Conservation (phyloP, 1,140 invertebrate species). For the Nilaparvata lugens region DNA sequence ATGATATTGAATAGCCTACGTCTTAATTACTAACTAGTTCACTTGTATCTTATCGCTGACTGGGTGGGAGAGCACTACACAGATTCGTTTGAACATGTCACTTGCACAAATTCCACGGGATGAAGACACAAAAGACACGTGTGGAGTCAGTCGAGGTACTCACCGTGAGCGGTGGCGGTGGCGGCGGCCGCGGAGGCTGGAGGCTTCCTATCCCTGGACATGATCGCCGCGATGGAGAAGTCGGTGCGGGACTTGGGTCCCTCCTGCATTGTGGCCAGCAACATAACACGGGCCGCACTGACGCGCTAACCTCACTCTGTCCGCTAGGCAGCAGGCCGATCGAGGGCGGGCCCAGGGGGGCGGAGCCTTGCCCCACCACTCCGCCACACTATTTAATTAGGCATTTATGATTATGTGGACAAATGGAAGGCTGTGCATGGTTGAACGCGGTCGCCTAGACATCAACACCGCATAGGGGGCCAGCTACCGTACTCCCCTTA, state of each 20-base stretch:
- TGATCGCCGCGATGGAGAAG: conserved; percentile 3
- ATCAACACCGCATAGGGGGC: background rate
- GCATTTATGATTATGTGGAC: background rate
- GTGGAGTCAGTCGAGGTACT: too few species aligned
- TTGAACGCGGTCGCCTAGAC: background rate
- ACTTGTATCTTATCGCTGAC: too few species aligned
- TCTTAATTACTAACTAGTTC: too few species aligned
- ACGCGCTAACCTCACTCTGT: background rate
- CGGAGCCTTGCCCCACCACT: background rate
- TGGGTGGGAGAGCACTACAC: too few species aligned
- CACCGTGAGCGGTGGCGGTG: background rate
- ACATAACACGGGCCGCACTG: background rate
- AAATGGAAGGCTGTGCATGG: background rate
- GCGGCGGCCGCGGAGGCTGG: background rate
- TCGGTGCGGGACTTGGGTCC: background rate
- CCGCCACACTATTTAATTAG: background rate
- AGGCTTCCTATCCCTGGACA: background rate
- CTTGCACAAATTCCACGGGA: too few species aligned
- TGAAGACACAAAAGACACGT: too few species aligned
- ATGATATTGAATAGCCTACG: too few species aligned
- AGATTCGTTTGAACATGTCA: too few species aligned
- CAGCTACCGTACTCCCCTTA: too few species aligned
- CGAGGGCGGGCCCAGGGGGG: background rate
- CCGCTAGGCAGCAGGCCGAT: background rate
- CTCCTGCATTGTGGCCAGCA: conserved; percentile 2